Evolutionary conservation across 2,797 vertebrate species (phyloP).

Genomic region (Helostoma temminkii): DNA sequence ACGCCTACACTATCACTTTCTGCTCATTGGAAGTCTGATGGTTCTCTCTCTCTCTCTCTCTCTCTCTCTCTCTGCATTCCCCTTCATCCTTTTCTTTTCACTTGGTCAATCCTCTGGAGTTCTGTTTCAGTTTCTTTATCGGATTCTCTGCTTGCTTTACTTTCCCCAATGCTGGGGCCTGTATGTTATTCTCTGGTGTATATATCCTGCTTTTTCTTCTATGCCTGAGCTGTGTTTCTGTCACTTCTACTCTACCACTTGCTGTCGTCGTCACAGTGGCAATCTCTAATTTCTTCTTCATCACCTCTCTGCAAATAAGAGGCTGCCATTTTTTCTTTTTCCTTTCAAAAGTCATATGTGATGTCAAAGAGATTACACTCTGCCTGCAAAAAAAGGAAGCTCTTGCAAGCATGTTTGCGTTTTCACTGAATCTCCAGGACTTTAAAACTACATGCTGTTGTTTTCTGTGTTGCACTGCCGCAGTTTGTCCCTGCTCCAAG

Average conservation of each 20-base stretch:
- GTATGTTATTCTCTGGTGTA: constrained; percentile 10
- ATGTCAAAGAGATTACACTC: constrained; percentile 5
- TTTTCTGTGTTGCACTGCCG: constrained; percentile 60
- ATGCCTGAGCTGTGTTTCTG: not conserved
- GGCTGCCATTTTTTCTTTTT: constrained; percentile 29
- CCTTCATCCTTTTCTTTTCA: constrained; percentile 22
- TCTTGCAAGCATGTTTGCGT: constrained; percentile 20
- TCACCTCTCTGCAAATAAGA: constrained; percentile 31
- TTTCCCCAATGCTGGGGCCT: constrained; percentile 12
- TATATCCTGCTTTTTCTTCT: not conserved
- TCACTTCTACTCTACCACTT: constrained; percentile 24
- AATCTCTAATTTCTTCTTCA: constrained; percentile 25
- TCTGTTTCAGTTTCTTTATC: constrained; percentile 43
- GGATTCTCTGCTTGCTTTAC: constrained; percentile 24
- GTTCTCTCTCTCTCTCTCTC: constrained; percentile 13
- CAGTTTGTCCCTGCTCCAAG: constrained; percentile 56
- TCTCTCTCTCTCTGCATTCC: constrained; percentile 1
- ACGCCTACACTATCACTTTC: constrained; percentile 16
- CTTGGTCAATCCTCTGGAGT: constrained; percentile 45
- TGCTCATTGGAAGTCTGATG: constrained; percentile 28
- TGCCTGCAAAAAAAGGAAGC: not conserved
- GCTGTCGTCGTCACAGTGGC: constrained; percentile 27
- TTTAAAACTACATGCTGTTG: constrained; percentile 28
- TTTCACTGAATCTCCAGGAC: constrained; percentile 8
- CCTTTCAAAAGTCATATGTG: constrained; percentile 36